phyloP scores from a whole-genome alignment of 2,797 vertebrate genomes.

The Anniella stebbinsi region DNA sequence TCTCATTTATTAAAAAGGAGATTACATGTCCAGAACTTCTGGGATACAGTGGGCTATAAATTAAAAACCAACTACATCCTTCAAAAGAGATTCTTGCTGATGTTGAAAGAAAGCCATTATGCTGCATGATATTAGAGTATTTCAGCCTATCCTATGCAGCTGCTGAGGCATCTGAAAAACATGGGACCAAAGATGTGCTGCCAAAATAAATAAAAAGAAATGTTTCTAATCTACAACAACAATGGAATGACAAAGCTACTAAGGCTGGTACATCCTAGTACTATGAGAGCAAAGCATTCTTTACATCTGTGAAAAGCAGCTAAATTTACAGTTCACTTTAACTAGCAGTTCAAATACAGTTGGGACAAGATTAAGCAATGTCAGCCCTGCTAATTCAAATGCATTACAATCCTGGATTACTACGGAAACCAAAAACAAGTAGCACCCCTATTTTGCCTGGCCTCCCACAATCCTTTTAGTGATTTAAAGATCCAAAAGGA shows the following conservation, averaged over 20 bases:
- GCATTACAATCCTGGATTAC: constrained; percentile 45
- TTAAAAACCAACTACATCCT: not conserved
- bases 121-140: not conserved
- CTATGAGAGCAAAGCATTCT: constrained; percentile 52
- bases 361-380: constrained; percentile 22
- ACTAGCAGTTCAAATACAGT: constrained; percentile 44
- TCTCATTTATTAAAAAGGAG: not conserved
- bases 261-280: constrained; percentile 17
- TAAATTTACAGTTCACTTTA: constrained; percentile 55
- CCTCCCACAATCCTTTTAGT: constrained; percentile 45
- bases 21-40: not conserved
- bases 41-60: constrained; percentile 9
- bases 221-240: constrained; percentile 46
- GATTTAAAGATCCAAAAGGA: constrained; percentile 47
- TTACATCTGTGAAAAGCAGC: constrained; percentile 34
- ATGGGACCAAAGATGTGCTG: constrained; percentile 21
- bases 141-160: not conserved
- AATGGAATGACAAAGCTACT: constrained; percentile 40
- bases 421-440: constrained; percentile 61
- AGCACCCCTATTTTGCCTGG: not conserved
- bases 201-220: constrained; percentile 4
- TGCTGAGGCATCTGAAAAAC: constrained; percentile 38
- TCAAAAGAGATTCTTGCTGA: not conserved
- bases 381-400: constrained; percentile 45
- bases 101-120: constrained; percentile 30